phyloP scores from a whole-genome alignment of 1,140 invertebrate genomes.

The Papilio aristodemus region DNA sequence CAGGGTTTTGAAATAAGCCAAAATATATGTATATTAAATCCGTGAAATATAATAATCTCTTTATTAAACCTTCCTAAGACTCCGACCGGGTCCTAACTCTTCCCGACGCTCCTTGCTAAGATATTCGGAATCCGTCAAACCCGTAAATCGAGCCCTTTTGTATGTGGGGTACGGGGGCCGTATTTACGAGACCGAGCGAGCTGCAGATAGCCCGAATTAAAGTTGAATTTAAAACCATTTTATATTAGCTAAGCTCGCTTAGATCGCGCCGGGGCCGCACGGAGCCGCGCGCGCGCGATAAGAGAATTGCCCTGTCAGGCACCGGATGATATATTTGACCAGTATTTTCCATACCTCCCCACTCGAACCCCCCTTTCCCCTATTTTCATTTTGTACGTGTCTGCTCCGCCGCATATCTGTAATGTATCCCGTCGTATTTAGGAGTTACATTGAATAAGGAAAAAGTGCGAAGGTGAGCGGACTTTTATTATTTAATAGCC shows the following conservation, averaged over 20 bases:
- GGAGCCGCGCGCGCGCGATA: conserved; percentile 82
- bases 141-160: conserved; percentile 74
- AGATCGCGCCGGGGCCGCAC: conserved; percentile 70
- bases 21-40: conserved; percentile 33
- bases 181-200: conserved; percentile 62
- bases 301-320: conserved; percentile 93
- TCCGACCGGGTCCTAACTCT: conserved; percentile 52
- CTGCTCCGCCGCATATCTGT: conserved; percentile 69
- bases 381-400: conserved; percentile 80
- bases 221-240: conserved; percentile 80
- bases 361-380: conserved; percentile 64
- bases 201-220: conserved; percentile 77
- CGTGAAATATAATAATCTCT: conserved; percentile 35
- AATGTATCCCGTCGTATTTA: conserved; percentile 72
- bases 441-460: conserved; percentile 65
- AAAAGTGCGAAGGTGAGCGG: conserved; percentile 61
- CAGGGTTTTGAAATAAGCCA: conserved; percentile 32
- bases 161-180: conserved; percentile 50
- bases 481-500: conserved; percentile 64
- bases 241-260: conserved; percentile 80
- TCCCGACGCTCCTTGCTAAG: conserved; percentile 58
- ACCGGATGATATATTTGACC: conserved; percentile 92
- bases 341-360: conserved; percentile 88
- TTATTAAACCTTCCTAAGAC: conserved; percentile 53
- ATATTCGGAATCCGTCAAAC: conserved; percentile 74